phyloP scores from a whole-genome alignment of 2,888 invertebrate genomes.

The Lamellibrachia columna region DNA sequence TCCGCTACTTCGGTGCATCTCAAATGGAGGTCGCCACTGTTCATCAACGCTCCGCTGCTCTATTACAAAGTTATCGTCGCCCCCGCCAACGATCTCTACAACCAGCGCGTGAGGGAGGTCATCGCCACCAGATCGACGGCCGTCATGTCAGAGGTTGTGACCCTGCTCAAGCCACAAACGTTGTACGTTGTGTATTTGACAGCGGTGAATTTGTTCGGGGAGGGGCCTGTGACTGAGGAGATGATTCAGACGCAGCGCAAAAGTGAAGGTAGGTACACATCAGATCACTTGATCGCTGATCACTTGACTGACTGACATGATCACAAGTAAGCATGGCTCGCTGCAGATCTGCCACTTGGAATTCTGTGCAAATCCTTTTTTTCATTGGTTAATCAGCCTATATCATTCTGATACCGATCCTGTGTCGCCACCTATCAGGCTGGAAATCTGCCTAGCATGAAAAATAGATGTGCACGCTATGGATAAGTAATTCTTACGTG shows the following conservation, averaged over 20 bases:
- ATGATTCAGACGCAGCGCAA: slow-evolving; percentile 29
- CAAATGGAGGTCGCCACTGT: slow-evolving; percentile 87
- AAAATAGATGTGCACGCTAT: too few relatives aligned
- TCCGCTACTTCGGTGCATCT: slow-evolving; percentile 86
- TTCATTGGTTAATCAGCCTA: too few relatives aligned
- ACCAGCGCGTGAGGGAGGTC: slow-evolving; percentile 24
- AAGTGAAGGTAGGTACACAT: slow-evolving; percentile 25
- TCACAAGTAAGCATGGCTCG: too few relatives aligned
- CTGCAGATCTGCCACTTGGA: too few relatives aligned
- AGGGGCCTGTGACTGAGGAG: slow-evolving; percentile 26
- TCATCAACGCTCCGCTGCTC: slow-evolving; percentile 86
- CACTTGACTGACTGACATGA: too few relatives aligned
- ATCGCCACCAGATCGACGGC: slow-evolving; percentile 7
- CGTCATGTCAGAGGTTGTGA: slow-evolving; percentile 33
- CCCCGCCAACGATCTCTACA: slow-evolving; percentile 63
- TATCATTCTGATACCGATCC: too few relatives aligned
- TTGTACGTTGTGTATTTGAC: slow-evolving; percentile 34
- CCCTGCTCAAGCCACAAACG: slow-evolving; percentile 35
- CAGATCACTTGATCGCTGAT: too few relatives aligned
- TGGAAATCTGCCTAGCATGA: too few relatives aligned
- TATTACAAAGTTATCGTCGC: slow-evolving; percentile 83
- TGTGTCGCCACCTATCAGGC: too few relatives aligned
- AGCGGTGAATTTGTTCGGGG: slow-evolving; percentile 35
- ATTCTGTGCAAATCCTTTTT: too few relatives aligned
- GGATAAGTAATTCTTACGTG: too few relatives aligned